Conservation (phyloP, 2,113 vertebrate species). For the Phocoena sinus region DNA sequence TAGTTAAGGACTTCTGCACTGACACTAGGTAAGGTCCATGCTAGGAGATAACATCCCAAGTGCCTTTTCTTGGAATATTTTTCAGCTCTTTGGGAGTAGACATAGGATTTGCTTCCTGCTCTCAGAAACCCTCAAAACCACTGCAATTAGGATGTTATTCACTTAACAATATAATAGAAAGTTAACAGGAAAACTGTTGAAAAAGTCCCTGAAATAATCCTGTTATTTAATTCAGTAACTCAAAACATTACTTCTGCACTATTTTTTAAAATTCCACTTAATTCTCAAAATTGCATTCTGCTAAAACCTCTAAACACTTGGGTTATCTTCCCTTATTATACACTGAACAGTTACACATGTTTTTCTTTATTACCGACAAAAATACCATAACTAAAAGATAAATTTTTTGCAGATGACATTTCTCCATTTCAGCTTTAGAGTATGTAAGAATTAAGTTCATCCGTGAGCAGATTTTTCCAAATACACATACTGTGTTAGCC, state of each 20-base stretch:
- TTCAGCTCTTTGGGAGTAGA: not conserved
- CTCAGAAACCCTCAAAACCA: not conserved
- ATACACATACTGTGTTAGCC: not conserved
- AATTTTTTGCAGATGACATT: not conserved
- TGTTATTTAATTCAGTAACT: conserved; percentile 2
- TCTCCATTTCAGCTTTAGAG: not conserved
- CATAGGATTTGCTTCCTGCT: conserved; percentile 10
- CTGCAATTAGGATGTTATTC: not conserved
- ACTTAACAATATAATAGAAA: conserved; percentile 36
- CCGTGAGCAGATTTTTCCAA: not conserved
- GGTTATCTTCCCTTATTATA: not conserved
- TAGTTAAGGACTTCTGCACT: not conserved
- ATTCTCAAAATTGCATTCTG: conserved; percentile 19
- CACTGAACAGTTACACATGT: not conserved
- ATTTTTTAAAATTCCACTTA: conserved; percentile 7
- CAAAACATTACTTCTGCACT: not conserved
- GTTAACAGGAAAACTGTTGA: not conserved
- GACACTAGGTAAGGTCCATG: not conserved
- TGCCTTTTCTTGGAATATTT: not conserved
- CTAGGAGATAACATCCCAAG: not conserved
- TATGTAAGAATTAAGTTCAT: conserved; percentile 12
- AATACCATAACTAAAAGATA: not conserved
- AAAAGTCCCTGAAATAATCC: conserved; percentile 5
- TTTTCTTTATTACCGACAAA: not conserved
- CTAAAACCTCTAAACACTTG: not conserved